phyloP scores from a whole-genome alignment of 2,888 invertebrate genomes.

The Perdita meconis region DNA sequence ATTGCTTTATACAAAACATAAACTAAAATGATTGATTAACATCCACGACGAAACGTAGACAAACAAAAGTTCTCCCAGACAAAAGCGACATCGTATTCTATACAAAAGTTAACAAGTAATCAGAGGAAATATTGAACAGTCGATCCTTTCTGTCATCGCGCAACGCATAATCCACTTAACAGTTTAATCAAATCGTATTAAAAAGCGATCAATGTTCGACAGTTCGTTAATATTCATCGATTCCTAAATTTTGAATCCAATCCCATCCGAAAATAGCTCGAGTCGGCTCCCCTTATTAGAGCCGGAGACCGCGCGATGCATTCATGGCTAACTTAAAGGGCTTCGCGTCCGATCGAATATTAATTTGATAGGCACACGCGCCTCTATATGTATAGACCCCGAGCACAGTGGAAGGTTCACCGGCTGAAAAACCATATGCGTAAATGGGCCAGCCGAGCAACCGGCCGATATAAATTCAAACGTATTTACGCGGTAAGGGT shows the following conservation, averaged over 20 bases:
- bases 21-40: too few relatives aligned
- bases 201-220: background rate
- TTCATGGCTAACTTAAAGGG: slow-evolving; percentile 19
- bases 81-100: too few relatives aligned
- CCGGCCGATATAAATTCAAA: slow-evolving; percentile 71
- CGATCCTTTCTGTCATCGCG: too few relatives aligned
- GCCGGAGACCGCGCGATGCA: background rate
- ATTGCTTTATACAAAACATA: too few relatives aligned
- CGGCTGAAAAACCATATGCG: slow-evolving; percentile 76
- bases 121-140: too few relatives aligned
- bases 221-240: background rate
- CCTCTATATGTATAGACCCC: too few relatives aligned
- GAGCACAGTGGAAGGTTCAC: slow-evolving; percentile 5
- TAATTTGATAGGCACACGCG: slow-evolving; percentile 33
- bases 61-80: too few relatives aligned
- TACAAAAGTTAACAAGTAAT: too few relatives aligned
- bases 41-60: too few relatives aligned
- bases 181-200: too few relatives aligned
- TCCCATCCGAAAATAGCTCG: background rate
- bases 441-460: slow-evolving; percentile 76
- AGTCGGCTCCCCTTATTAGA: background rate
- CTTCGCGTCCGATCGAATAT: slow-evolving; percentile 15
- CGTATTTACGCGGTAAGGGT: slow-evolving; percentile 71
- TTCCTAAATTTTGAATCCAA: background rate
- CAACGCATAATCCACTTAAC: too few relatives aligned